Conservation (phyloP, 2,888 invertebrate species). For the Pseudolycoriella hygida region DNA sequence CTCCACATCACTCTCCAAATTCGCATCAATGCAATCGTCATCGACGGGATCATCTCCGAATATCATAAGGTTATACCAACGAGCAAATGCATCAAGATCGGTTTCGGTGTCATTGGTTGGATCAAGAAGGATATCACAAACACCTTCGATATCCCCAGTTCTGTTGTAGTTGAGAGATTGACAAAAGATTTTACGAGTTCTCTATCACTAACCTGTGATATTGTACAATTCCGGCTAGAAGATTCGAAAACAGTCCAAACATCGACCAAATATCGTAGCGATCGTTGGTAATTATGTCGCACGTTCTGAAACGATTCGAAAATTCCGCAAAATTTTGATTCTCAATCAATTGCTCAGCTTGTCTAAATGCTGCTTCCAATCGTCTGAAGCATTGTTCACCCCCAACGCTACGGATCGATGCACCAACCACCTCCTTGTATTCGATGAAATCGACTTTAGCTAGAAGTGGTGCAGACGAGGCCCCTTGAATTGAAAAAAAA, state of each 20-base stretch:
- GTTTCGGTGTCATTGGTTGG: not conserved
- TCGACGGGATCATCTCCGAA: not conserved
- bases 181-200: too few relatives aligned
- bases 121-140: slow-evolving; percentile 16
- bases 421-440: slow-evolving; percentile 9
- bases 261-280: slow-evolving; percentile 5
- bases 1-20: slow-evolving; percentile 12
- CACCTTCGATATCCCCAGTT: slow-evolving; percentile 13
- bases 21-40: slow-evolving; percentile 11
- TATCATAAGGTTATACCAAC: slow-evolving; percentile 8
- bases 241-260: slow-evolving; percentile 5
- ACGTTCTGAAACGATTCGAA: slow-evolving; percentile 5
- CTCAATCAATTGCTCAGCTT: slow-evolving; percentile 5
- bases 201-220: slow-evolving; percentile 4
- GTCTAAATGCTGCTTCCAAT: slow-evolving; percentile 6
- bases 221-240: slow-evolving; percentile 7
- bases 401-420: slow-evolving; percentile 5
- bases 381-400: slow-evolving; percentile 6
- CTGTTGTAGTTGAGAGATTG: too few relatives aligned
- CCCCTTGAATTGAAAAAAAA: slow-evolving; percentile 17
- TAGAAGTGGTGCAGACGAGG: slow-evolving; percentile 41
- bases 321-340: slow-evolving; percentile 1
- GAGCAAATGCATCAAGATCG: slow-evolving; percentile 2
- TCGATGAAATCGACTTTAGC: slow-evolving; percentile 8
- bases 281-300: slow-evolving; percentile 4